Conservation (phyloP, 2,113 vertebrate species). For the mouse (Mus musculus) region GRCm39 chr8:53623501-53624000, state of each 20-base stretch:
- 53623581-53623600: neutral
- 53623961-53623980: neutral
- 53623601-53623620: neutral
- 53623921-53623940: slow-evolving; percentile 3
- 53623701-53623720: neutral
- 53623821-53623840: neutral
- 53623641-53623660: neutral
- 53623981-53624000: slow-evolving; percentile 52
- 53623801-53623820: neutral
- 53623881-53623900: neutral
- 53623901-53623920: neutral
- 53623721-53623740: neutral
- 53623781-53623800: neutral
- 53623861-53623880: neutral
- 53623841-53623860: neutral
- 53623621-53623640: neutral
- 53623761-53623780: neutral
- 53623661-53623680: neutral
- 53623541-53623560: neutral
- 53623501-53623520: neutral
- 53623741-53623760: neutral
- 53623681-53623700: neutral
- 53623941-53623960: neutral
- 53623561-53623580: neutral
- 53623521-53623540: neutral